phyloP scores from a whole-genome alignment of 2,113 vertebrate species.

The Pardalotus punctatus region DNA sequence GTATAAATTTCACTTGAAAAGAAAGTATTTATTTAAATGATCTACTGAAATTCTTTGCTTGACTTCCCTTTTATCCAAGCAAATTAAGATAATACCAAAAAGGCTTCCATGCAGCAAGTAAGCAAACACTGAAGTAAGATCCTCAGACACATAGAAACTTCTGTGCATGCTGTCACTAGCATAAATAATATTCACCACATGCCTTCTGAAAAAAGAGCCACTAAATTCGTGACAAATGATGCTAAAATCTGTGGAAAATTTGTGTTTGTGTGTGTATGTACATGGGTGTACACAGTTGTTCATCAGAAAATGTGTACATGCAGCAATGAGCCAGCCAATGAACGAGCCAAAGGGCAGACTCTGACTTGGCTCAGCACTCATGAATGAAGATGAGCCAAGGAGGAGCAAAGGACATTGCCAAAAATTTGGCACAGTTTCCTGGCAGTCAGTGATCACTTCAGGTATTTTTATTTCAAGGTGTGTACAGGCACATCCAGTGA shows the following conservation, averaged over 20 bases:
- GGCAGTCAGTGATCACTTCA: conserved; percentile 53
- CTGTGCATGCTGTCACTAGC: background rate
- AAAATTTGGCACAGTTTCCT: conserved; percentile 43
- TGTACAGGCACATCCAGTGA: conserved; percentile 62
- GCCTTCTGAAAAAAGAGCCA: background rate
- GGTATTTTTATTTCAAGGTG: conserved; percentile 62
- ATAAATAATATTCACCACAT: background rate
- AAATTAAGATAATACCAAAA: background rate
- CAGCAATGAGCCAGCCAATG: conserved; percentile 3
- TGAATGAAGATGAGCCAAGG: conserved; percentile 58
- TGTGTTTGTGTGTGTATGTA: background rate
- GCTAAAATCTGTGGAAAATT: background rate
- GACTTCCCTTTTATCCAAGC: background rate
- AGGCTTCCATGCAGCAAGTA: background rate
- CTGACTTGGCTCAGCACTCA: conserved; percentile 19
- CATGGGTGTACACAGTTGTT: background rate
- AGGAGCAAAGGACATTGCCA: conserved; percentile 58
- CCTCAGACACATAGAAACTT: background rate
- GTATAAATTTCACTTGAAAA: background rate
- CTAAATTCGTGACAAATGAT: background rate
- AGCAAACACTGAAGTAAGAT: background rate
- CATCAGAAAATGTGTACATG: background rate
- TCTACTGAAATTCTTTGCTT: background rate
- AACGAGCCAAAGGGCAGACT: conserved; percentile 18
- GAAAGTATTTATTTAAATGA: background rate